A percentile compares a stretch with the other conserved stretches of the same genome.
Evolutionary conservation across 2,113 vertebrate genomes (phyloP).

Genomic region (Calyptomena viridis): DNA sequence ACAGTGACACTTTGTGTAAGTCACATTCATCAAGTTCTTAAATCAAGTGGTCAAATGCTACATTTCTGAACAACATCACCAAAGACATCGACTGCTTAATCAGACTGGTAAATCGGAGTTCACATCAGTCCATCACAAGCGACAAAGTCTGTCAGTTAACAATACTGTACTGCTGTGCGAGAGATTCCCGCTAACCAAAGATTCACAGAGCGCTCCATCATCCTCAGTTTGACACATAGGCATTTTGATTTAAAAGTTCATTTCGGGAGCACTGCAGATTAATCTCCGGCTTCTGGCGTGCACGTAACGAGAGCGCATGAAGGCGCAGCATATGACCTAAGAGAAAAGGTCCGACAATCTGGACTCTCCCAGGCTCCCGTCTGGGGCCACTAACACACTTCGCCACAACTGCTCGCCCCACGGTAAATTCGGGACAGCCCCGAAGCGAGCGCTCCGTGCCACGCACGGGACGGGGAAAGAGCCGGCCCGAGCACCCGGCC

Average conservation of each 20-base stretch:
- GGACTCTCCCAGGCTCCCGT: not conserved
- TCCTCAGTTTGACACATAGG: not conserved
- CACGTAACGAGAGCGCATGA: not conserved
- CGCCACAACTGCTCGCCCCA: not conserved
- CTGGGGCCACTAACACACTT: not conserved
- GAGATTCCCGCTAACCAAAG: not conserved
- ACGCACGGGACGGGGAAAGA: not conserved
- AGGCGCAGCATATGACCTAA: not conserved
- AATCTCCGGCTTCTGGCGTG: not conserved
- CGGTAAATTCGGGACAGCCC: not conserved
- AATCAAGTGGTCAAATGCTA: not conserved
- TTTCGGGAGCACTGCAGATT: not conserved
- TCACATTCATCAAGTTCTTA: not conserved
- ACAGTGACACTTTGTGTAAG: not conserved
- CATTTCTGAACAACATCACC: not conserved
- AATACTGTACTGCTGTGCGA: fast-evolving
- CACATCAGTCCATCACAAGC: not conserved
- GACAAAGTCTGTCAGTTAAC: not conserved
- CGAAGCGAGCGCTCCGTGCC: not conserved
- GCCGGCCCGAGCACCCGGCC: not conserved
- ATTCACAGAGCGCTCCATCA: not conserved
- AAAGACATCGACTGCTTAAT: not conserved
- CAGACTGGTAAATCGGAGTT: not conserved
- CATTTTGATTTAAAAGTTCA: constrained; percentile 18
- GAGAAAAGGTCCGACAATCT: not conserved